phyloP scores from a whole-genome alignment of 1,140 invertebrate species.

The Parapsyche elsis region DNA sequence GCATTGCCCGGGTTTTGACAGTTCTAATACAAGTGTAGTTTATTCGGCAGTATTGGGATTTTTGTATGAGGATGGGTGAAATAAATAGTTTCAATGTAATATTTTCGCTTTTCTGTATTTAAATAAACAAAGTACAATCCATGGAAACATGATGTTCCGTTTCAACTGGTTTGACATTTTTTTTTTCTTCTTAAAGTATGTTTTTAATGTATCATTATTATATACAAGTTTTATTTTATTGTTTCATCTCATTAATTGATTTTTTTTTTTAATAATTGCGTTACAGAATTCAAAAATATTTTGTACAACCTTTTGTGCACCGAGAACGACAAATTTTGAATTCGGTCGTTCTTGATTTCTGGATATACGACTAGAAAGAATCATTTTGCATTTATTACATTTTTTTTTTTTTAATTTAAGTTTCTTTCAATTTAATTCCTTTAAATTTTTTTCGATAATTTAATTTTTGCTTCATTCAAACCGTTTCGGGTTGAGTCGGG shows the following conservation, averaged over 20 bases:
- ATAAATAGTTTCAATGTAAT: background rate
- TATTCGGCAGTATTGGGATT: no score
- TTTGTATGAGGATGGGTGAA: background rate
- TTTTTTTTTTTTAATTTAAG: background rate
- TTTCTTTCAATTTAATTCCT: background rate
- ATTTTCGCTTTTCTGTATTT: constrained; percentile 57
- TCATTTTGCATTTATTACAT: background rate
- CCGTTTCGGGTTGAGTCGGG: background rate
- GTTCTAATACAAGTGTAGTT: no score
- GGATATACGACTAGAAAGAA: constrained; percentile 33
- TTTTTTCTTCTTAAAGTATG: constrained; percentile 50
- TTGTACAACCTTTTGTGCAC: constrained; percentile 43
- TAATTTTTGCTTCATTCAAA: no score
- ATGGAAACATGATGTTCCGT: constrained; percentile 52
- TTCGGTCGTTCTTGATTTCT: constrained; percentile 22
- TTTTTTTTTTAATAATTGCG: constrained; percentile 38
- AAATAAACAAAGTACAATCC: constrained; percentile 57
- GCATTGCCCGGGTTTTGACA: no score
- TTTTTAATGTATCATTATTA: constrained; percentile 45
- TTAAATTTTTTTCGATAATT: no score
- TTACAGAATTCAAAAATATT: constrained; percentile 41
- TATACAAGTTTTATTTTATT: constrained; percentile 54
- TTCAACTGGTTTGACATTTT: constrained; percentile 53
- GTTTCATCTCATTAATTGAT: constrained; percentile 50
- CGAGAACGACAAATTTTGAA: constrained; percentile 30